Percentiles rank a stretch among this genome's conserved stretches.
These are phyloP conservation scores for Erebia ligea DNA, from an alignment of 2,888 invertebrate species.

Conservation along the genomic window DNA sequence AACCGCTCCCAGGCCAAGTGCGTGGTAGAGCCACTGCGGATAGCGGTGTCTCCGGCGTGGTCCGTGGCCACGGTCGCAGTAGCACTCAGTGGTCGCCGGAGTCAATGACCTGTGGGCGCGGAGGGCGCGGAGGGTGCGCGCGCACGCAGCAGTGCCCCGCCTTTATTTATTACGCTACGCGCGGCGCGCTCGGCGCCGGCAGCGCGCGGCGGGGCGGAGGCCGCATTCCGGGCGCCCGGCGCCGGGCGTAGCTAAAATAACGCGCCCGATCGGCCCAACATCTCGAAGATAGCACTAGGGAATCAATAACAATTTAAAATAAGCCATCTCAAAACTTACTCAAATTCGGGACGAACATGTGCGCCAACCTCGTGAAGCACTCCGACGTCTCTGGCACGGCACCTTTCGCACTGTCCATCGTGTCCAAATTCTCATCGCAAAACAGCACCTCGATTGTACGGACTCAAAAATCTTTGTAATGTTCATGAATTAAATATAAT, in stretches of 20 bases:
- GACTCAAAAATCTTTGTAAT: slow-evolving; percentile 29
- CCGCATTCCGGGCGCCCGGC: slow-evolving; percentile 76
- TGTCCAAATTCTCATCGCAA: slow-evolving; percentile 45
- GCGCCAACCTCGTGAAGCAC: slow-evolving; percentile 65
- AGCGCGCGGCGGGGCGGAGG: slow-evolving; percentile 58
- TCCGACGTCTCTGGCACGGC: slow-evolving; percentile 57
- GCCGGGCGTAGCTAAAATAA: slow-evolving; percentile 78
- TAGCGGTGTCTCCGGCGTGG: slow-evolving; percentile 67
- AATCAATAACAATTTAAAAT: slow-evolving; percentile 78
- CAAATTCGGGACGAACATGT: slow-evolving; percentile 68
- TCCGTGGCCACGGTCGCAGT: slow-evolving; percentile 58
- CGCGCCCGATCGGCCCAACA: slow-evolving; percentile 52
- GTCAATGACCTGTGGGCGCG: slow-evolving; percentile 79
- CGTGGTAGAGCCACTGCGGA: slow-evolving; percentile 59
- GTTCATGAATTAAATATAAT: slow-evolving; percentile 19
- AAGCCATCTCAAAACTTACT: slow-evolving; percentile 75
- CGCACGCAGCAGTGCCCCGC: slow-evolving; percentile 82
- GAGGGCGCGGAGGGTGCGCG: slow-evolving; percentile 80
- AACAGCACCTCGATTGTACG: slow-evolving; percentile 41
- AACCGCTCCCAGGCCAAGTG: slow-evolving; percentile 61
- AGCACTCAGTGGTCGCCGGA: slow-evolving; percentile 52
- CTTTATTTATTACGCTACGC: slow-evolving; percentile 83
- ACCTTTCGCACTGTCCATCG: slow-evolving; percentile 70
- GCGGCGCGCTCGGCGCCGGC: slow-evolving; percentile 63
- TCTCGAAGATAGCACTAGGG: slow-evolving; percentile 54